Base-by-base conservation (phyloP, 2,888 invertebrate genomes). In the Melinaea marsaeus region DNA sequence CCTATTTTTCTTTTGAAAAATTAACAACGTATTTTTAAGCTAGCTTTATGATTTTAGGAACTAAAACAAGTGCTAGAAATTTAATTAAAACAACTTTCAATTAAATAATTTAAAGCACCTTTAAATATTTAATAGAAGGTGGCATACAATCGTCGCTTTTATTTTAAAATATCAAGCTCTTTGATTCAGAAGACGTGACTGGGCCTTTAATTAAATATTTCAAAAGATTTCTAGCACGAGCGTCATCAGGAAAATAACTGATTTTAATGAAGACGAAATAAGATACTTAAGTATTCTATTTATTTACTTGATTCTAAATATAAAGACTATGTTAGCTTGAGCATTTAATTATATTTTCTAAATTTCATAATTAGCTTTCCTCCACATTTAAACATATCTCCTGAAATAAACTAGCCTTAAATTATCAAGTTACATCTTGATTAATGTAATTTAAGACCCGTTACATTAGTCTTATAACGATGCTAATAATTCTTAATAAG, bases 401-500 rank as follows among this genome's bases (percentile, higher is more conserved):
- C 37, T 7, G 37, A 37, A 37, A 37, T 37, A 37, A 37, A 37
- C 37, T 37, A 37, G 37, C 7, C 4, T 37, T 37, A 37, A 37
- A 37, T 37, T 6, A 37, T 37, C 37, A 2, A 37, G 37, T 22
- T 22, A n/a, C n/a, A 22, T 22, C 22, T 22, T 22, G 22, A 1
- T 22, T 22, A 22, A 22, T 22, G 22, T 22, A 22, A 22, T 22
- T 22, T 22, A 22, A 22, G 22, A 22, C 22, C 22, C 22, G 22
- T 22, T 22, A 37, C 2, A 37, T 37, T 6, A 37, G 37, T 37
- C 7, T 37, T 37, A 37, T 69, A 65, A 69, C 65, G 69, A 70
- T 73, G 69, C 69, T 71, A 65, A 72, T 71, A 73, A 65, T 63
- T 76, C 84, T 86, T 85, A 86, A 88, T 86, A 87, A 79, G 74